These are phyloP conservation scores for Holothuria leucospilota DNA, from an alignment of 53 echinoderm and acorn worm genomes.

Conservation along the genomic window DNA sequence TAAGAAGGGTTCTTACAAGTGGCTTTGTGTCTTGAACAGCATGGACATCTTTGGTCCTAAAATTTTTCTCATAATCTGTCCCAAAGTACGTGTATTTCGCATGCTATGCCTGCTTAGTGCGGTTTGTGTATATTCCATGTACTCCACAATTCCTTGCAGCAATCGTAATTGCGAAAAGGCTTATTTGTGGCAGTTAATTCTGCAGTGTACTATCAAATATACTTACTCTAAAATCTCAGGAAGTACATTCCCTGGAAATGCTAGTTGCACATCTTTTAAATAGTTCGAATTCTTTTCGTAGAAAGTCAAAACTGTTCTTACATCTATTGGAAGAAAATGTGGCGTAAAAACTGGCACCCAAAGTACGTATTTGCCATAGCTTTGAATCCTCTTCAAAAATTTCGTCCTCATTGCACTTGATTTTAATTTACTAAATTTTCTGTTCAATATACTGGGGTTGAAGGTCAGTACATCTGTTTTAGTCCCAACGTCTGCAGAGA, in stretches of 20 bases:
- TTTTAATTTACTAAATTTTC: slow-evolving; percentile 67
- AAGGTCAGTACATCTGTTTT: slow-evolving; percentile 89
- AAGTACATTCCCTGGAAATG: slow-evolving; percentile 89
- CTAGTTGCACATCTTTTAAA: slow-evolving; percentile 86
- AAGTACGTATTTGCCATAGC: slow-evolving; percentile 88
- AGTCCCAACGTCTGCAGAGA: slow-evolving; percentile 84
- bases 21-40: too few relatives aligned
- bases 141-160: too few relatives aligned
- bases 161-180: too few relatives aligned
- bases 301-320: slow-evolving; percentile 84
- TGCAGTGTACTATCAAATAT: background rate
- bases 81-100: too few relatives aligned
- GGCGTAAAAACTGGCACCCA: slow-evolving; percentile 91
- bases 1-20: too few relatives aligned
- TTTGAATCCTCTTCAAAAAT: slow-evolving; percentile 71
- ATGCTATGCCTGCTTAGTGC: too few relatives aligned
- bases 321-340: slow-evolving; percentile 69
- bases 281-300: slow-evolving; percentile 71
- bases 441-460: slow-evolving; percentile 93
- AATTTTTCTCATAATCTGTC: too few relatives aligned
- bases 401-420: slow-evolving; percentile 50
- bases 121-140: too few relatives aligned
- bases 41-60: too few relatives aligned
- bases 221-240: slow-evolving; percentile 92
- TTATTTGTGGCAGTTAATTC: too few relatives aligned